Evolutionary conservation across 2,113 vertebrate species (phyloP).

Genomic region (Corydoras maculifer): DNA sequence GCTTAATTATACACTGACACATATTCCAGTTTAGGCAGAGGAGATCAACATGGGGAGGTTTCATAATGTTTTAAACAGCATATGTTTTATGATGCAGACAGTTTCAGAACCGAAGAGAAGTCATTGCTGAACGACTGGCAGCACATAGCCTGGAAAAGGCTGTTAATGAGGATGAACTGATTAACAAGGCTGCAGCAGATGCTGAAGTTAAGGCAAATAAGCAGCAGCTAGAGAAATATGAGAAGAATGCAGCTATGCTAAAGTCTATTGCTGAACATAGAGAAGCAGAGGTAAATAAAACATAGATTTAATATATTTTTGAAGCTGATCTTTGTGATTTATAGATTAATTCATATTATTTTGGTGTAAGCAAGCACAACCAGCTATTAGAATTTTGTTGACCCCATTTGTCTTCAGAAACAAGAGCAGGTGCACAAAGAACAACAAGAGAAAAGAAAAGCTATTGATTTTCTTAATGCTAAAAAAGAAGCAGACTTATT

Average conservation of each 20-base stretch:
- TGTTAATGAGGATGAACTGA: constrained; percentile 61
- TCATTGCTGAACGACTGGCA: constrained; percentile 57
- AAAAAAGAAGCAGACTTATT: constrained; percentile 64
- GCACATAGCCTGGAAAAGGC: constrained; percentile 53
- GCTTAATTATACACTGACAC: too few relatives aligned
- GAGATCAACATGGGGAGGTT: too few relatives aligned
- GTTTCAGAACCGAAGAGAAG: constrained; percentile 64
- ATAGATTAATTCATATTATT: too few relatives aligned
- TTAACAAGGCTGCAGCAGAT: constrained; percentile 65
- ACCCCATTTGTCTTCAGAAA: constrained; percentile 52
- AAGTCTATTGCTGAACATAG: constrained; percentile 72
- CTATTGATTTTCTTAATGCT: constrained; percentile 53
- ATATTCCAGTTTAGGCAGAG: too few relatives aligned
- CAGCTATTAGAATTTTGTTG: too few relatives aligned
- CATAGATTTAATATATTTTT: too few relatives aligned
- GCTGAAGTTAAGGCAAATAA: constrained; percentile 64
- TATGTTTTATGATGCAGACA: constrained; percentile 56
- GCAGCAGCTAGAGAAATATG: constrained; percentile 60
- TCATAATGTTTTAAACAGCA: too few relatives aligned
- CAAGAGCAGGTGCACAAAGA: constrained; percentile 66
- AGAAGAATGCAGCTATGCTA: constrained; percentile 67
- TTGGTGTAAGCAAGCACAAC: too few relatives aligned
- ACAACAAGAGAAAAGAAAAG: constrained; percentile 56
- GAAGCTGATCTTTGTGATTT: too few relatives aligned
- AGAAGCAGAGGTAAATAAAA: constrained; percentile 68